Evolutionary conservation across 2,797 vertebrate species (phyloP).

Genomic region (Labroides dimidiatus): DNA sequence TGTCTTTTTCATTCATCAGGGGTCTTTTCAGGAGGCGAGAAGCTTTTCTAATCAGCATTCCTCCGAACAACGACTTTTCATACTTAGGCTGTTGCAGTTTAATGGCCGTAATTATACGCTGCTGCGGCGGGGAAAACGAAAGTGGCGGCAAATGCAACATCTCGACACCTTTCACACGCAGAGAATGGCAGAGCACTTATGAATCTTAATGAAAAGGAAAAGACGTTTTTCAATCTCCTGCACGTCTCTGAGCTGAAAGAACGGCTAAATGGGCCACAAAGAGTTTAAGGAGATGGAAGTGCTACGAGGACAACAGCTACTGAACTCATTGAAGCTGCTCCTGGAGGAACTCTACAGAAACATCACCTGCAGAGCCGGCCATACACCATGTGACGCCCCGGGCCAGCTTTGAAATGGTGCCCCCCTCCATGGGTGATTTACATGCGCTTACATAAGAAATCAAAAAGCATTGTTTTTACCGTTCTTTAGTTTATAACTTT

Average conservation of each 20-base stretch:
- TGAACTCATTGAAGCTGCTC: conserved; percentile 46
- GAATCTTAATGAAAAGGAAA: conserved; percentile 56
- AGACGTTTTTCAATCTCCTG: conserved; percentile 25
- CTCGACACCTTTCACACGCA: conserved; percentile 59
- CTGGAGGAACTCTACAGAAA: conserved; percentile 33
- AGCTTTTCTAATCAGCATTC: conserved; percentile 71
- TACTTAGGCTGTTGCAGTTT: conserved; percentile 65
- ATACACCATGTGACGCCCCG: no score
- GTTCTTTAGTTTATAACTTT: no score
- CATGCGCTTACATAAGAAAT: no score
- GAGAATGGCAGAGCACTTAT: conserved; percentile 48
- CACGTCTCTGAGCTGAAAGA: conserved; percentile 33
- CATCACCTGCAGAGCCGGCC: no score
- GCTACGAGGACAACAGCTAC: conserved; percentile 22
- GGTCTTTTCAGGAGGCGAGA: conserved; percentile 60
- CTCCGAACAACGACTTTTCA: conserved; percentile 58
- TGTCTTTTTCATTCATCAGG: conserved; percentile 70
- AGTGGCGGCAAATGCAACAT: conserved; percentile 61
- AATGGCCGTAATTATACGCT: conserved; percentile 73
- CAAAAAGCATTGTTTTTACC: no score
- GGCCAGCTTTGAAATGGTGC: no score
- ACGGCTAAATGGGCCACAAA: conserved; percentile 37
- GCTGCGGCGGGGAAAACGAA: conserved; percentile 53
- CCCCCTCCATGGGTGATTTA: no score
- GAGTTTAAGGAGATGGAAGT: conserved; percentile 22